phyloP scores from a whole-genome alignment of 2,113 vertebrate species.

The Burhinus oedicnemus region DNA sequence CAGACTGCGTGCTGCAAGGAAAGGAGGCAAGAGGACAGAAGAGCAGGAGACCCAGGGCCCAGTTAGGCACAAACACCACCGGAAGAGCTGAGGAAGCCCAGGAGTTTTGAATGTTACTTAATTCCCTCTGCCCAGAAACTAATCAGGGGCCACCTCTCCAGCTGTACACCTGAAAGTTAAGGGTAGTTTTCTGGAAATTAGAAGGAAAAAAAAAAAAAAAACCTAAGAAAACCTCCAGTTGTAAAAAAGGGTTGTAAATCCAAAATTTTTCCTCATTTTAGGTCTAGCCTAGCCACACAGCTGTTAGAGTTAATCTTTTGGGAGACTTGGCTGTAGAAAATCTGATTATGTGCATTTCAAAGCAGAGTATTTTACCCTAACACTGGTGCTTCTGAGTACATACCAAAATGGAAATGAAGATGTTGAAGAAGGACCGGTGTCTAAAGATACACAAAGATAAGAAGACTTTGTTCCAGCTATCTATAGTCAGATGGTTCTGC shows the following conservation, averaged over 20 bases:
- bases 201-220: too few relatives aligned
- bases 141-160: background rate
- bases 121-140: background rate
- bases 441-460: background rate
- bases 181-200: background rate
- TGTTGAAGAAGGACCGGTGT: background rate
- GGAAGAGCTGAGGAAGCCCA: background rate
- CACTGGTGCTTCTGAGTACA: background rate
- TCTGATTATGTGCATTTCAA: background rate
- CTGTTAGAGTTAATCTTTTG: background rate
- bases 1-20: background rate
- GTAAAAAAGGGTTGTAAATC: background rate
- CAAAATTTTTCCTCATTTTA: background rate
- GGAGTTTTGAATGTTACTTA: background rate
- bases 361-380: background rate
- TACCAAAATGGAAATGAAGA: background rate
- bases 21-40: background rate
- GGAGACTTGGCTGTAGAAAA: background rate
- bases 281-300: background rate
- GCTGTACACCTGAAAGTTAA: background rate
- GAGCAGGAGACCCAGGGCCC: background rate
- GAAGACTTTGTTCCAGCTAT: background rate
- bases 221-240: background rate
- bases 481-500: background rate
- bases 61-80: background rate